Conservation (phyloP, 1,140 invertebrate genomes). For the Aphis gossypii region DNA sequence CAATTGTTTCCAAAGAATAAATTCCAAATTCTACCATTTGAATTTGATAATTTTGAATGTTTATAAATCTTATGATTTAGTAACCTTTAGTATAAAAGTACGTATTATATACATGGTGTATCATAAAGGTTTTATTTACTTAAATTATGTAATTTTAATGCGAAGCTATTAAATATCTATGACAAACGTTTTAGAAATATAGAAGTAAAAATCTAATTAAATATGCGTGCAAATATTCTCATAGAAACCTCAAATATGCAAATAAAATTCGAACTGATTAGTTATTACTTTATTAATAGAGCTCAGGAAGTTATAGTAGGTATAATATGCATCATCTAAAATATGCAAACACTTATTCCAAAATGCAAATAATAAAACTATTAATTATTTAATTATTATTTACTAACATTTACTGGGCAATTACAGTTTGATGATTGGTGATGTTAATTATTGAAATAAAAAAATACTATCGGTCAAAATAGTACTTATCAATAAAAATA, state of each 20-base stretch:
- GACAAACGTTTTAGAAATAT: background rate
- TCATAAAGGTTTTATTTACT: background rate
- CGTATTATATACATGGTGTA: background rate
- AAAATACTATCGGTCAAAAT: background rate
- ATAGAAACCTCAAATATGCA: background rate
- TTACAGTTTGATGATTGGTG: no score
- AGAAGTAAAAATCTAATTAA: background rate
- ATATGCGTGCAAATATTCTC: background rate
- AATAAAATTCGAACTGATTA: background rate
- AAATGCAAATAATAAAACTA: no score
- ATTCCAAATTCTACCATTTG: background rate
- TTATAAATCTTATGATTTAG: background rate
- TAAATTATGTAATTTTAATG: background rate
- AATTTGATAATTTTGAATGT: background rate
- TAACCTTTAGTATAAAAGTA: background rate
- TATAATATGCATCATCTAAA: background rate
- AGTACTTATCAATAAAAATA: background rate
- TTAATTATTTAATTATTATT: no score
- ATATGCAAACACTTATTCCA: no score
- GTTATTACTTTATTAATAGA: background rate
- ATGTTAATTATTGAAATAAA: background rate
- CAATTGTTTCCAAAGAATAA: background rate
- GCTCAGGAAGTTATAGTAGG: background rate
- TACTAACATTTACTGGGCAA: no score
- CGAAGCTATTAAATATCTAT: background rate